These are phyloP conservation scores for Papilio helenus DNA, from an alignment of 1,140 invertebrate species.

Conservation along the genomic window DNA sequence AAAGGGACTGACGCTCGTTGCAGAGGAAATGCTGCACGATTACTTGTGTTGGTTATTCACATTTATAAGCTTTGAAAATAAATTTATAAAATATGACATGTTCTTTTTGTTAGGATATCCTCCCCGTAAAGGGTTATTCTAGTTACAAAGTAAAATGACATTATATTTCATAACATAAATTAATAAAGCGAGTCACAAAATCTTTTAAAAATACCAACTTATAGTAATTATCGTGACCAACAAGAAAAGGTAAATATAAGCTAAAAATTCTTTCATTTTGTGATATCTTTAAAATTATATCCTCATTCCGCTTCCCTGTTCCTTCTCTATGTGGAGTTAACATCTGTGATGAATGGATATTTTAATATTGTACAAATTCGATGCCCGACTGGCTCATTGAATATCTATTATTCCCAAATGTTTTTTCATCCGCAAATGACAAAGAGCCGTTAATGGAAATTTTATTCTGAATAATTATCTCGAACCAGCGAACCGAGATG, in stretches of 20 bases:
- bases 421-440: slow-evolving; percentile 27
- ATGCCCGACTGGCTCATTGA: neutral
- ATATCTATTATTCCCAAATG: neutral
- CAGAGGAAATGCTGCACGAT: neutral
- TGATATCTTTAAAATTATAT: neutral
- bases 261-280: too few species aligned
- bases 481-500: neutral
- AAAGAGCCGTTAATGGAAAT: slow-evolving; percentile 22
- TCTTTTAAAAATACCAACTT: too few species aligned
- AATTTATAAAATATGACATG: neutral
- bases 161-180: too few species aligned
- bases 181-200: too few species aligned
- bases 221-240: too few species aligned
- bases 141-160: neutral
- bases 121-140: neutral
- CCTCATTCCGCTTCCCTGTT: neutral
- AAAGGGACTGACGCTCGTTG: neutral
- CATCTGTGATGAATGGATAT: neutral
- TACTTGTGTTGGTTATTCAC: neutral
- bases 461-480: slow-evolving; percentile 15
- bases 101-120: neutral
- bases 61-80: neutral
- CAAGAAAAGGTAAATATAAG: too few species aligned
- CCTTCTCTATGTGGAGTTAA: neutral
- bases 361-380: slow-evolving; percentile 11